phyloP scores from a whole-genome alignment of 2,888 invertebrate species.

The Napeogenes inachia region DNA sequence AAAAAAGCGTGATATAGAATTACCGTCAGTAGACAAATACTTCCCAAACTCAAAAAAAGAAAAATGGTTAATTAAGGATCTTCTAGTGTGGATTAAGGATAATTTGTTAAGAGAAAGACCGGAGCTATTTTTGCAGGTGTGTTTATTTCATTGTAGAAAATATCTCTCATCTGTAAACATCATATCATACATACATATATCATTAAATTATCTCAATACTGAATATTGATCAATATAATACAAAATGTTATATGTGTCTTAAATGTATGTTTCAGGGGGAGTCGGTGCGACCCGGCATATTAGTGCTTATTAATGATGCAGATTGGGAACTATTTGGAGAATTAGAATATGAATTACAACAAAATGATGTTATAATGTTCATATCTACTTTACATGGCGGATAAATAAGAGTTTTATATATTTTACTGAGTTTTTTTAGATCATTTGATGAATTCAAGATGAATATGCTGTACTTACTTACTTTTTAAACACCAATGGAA shows the following conservation, averaged over 20 bases:
- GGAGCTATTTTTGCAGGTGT: conserved; percentile 77
- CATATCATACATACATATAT: too few relatives aligned
- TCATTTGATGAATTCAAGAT: too few relatives aligned
- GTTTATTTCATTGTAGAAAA: neutral
- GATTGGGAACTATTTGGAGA: conserved; percentile 96
- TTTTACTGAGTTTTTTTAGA: too few relatives aligned
- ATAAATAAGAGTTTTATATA: conserved; percentile 51
- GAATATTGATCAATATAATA: neutral
- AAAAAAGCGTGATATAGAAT: conserved; percentile 81
- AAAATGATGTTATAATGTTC: conserved; percentile 85
- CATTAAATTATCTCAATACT: too few relatives aligned
- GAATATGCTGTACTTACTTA: too few relatives aligned
- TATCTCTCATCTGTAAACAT: too few relatives aligned
- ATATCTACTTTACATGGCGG: conserved; percentile 92
- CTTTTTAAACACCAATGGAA: too few relatives aligned
- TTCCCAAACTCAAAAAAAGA: conserved; percentile 45
- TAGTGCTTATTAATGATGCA: conserved; percentile 94
- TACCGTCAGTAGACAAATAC: conserved; percentile 77
- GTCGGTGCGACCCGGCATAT: conserved; percentile 89
- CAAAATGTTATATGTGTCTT: neutral
- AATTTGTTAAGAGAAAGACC: conserved; percentile 90
- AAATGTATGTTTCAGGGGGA: conserved; percentile 54
- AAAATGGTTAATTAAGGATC: conserved; percentile 81
- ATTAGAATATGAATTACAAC: conserved; percentile 81
- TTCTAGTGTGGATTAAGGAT: conserved; percentile 90